These are phyloP conservation scores for Porites cylindrica DNA, from an alignment of 92 coral and sea anemone genomes.

Conservation along the genomic window DNA sequence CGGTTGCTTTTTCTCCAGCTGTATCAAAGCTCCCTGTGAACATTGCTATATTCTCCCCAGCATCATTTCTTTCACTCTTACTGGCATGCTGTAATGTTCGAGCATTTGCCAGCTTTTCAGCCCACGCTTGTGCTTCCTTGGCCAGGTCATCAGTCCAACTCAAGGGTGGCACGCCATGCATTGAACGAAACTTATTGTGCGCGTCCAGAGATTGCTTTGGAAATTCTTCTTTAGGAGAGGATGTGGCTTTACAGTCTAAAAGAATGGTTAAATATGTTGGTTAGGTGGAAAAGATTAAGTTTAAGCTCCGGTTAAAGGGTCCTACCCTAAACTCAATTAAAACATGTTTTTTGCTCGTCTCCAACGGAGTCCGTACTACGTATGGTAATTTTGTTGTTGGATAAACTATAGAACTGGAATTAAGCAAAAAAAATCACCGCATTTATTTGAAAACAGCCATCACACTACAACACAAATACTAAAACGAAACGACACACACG, in stretches of 20 bases:
- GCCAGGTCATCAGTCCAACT: slow-evolving; percentile 94
- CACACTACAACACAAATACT: no score
- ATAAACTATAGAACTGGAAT: no score
- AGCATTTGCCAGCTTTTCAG: slow-evolving; percentile 88
- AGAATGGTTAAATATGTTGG: no score
- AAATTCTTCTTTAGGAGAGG: slow-evolving; percentile 46
- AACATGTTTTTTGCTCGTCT: no score
- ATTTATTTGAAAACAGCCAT: no score
- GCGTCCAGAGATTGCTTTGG: slow-evolving; percentile 81
- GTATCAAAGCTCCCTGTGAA: slow-evolving; percentile 81
- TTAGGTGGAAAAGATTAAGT: no score
- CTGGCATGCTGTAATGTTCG: slow-evolving; percentile 78
- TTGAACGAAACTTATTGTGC: slow-evolving; percentile 86
- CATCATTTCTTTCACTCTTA: slow-evolving; percentile 76
- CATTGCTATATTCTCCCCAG: slow-evolving; percentile 94
- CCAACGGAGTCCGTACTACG: no score
- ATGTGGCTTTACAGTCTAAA: neutral
- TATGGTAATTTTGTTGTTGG: no score
- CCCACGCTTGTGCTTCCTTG: slow-evolving; percentile 90
- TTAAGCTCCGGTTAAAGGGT: no score
- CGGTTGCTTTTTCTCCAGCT: slow-evolving; percentile 87
- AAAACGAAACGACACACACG: no score
- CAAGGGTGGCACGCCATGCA: slow-evolving; percentile 82
- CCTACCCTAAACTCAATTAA: no score
- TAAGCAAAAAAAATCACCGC: no score